Base-by-base conservation (phyloP, 2,797 vertebrate genomes). In the Neomorphus geoffroyi region DNA sequence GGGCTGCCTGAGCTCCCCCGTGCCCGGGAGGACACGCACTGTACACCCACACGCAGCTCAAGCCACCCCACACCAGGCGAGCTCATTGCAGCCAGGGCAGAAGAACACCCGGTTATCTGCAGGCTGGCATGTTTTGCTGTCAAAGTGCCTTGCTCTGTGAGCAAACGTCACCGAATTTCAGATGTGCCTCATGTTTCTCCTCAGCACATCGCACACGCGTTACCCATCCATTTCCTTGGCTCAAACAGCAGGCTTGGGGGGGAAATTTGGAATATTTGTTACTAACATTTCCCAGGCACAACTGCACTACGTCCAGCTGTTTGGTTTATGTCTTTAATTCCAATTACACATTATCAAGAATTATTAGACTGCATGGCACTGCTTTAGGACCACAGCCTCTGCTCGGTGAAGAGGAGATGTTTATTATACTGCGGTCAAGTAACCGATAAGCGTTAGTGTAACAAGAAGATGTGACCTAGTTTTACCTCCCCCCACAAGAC, bases 401-500 rank as follows among this genome's bases (percentile, higher is more conserved):
- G 50, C 33, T 95, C 64, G 51, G 80, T 12, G 4, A 79, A 71
- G 27, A 61, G 0, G 45, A 80, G 70, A 75, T 32, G 32, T 88
- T 88, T 84, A 78, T 69, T 75, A 83, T 11, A 69, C 58, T 48
- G 43, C 11, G 69, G 71, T 53, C 67, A 85, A 88, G 75, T 35
- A 77, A n/a, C 64, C 58, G 39, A 1, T 60, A 88, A 80, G 57
- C 43, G n/a, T 69, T 82, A 78, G 11, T 67, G 28, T 57, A 86
- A 91, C 45, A 80, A 51, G 30, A 74, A 15, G 50, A 71, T 64
- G 54, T 18, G 56, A 95, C 64, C 67, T 61, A 62, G 66, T 62
- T 90, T 94, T 96, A 92, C 66, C 64, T 73, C 26, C 43, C 73
- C 62, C 14, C 23, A 67, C 56, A 94, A 86, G 45, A 73, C 78